Base-by-base conservation (phyloP, 2,888 invertebrate species). In the Pristionchus arcanus region DNA sequence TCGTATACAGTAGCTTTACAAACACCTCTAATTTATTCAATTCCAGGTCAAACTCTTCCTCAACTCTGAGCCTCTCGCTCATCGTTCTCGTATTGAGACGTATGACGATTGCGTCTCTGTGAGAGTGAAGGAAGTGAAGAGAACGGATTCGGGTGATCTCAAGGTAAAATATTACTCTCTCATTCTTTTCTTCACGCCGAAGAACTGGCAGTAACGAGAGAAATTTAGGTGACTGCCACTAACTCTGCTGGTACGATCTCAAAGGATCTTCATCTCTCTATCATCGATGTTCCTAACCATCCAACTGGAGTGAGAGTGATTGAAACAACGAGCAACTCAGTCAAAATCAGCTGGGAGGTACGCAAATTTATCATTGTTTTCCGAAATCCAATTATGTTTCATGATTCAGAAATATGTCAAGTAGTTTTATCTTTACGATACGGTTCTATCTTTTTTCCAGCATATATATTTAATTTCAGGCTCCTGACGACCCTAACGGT, bases 401-500 rank as follows among this genome's bases (percentile, higher is more conserved):
- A 77, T 21, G 7, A 0, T 37, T 34, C 31, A 19, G 1, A 21
- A 77, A 21, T 77, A 4, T 16, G n/a, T 77, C 77, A 19, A 19
- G 19, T 11, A 16, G 21, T 59, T 59, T 21, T 5, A 1, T 21
- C 0, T 15, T 0, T 21, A 13, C 59, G 5, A 21, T 59, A 4
- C 4, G 15, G 15, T 55, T 55, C 19, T 25, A 16, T 3, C 0
- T 59, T 59, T 59, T 25, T 71, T 25, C 28, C 9, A 0, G 15
- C 5, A 98, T 0, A 97, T 97, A 91, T 96, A 98, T 92, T 4
- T 19, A 34, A n/a, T 34, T 25, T 84, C 94, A 95, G 91, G 95
- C 95, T 90, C 96, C 96, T 77, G 92, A 93, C 28, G 95, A 95
- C 94, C 97, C 98, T 94, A 98, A 98, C 95, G 98, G 98, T 83